phyloP scores from a whole-genome alignment of 53 echinoderm and acorn worm genomes.

The Henricia sp. region DNA sequence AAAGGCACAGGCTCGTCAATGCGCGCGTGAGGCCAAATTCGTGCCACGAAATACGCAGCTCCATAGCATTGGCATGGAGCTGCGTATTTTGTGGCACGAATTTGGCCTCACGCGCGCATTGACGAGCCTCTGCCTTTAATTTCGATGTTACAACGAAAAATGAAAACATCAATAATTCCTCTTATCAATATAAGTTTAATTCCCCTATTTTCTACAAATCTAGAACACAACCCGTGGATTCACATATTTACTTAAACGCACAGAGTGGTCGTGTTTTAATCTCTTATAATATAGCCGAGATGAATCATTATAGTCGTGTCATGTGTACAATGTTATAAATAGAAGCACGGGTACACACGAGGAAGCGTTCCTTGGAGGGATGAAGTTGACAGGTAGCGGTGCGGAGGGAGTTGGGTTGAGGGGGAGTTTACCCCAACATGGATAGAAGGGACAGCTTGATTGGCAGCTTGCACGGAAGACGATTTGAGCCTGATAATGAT shows the following conservation, averaged over 20 bases:
- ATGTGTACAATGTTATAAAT: constrained; percentile 41
- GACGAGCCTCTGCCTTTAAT: too few relatives aligned
- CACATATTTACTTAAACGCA: not conserved
- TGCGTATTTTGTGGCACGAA: too few relatives aligned
- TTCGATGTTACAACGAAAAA: too few relatives aligned
- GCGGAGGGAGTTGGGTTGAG: constrained; percentile 27
- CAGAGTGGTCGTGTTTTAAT: not conserved
- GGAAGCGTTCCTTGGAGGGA: constrained; percentile 47
- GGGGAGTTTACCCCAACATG: constrained; percentile 30
- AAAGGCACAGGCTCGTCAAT: too few relatives aligned
- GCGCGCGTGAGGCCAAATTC: too few relatives aligned
- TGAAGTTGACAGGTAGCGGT: constrained; percentile 31
- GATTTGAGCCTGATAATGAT: constrained; percentile 30
- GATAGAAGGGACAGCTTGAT: constrained; percentile 39
- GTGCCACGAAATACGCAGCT: too few relatives aligned
- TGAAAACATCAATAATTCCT: too few relatives aligned
- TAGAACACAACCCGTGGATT: not conserved
- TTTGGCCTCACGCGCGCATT: too few relatives aligned
- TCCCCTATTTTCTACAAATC: not conserved
- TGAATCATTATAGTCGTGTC: constrained; percentile 40
- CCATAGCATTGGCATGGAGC: too few relatives aligned
- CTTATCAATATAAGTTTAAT: not conserved
- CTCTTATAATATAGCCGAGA: not conserved
- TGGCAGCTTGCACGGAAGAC: constrained; percentile 13
- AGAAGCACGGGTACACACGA: not conserved